These are phyloP conservation scores for Pectinophora gossypiella DNA, from an alignment of 1,140 invertebrate genomes.

Conservation along the genomic window DNA sequence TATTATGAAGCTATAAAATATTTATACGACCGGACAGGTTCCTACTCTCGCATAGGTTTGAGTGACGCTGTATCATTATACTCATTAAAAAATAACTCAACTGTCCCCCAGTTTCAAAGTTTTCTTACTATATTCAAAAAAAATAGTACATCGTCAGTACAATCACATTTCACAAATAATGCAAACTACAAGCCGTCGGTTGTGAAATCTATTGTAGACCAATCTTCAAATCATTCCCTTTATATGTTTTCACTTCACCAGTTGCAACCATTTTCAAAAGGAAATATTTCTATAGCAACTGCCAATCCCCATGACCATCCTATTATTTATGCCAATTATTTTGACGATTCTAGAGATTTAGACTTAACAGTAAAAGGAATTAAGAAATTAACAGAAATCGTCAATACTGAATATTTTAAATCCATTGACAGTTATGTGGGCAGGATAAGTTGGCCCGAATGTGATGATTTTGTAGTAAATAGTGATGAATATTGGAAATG, in stretches of 20 bases:
- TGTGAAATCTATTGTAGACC: conserved; percentile 44
- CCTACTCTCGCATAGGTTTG: conserved; percentile 29
- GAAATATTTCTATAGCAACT: conserved; percentile 59
- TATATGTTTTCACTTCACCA: conserved; percentile 57
- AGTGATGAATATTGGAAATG: conserved; percentile 81
- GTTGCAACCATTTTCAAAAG: conserved; percentile 72
- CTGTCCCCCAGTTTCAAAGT: conserved; percentile 51
- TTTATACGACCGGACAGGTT: conserved; percentile 41
- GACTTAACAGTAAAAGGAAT: conserved; percentile 77
- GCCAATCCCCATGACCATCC: conserved; percentile 77
- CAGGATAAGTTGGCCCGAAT: conserved; percentile 60
- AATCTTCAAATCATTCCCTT: conserved; percentile 49
- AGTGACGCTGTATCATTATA: conserved; percentile 44
- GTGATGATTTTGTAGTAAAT: conserved; percentile 54
- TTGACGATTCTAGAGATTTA: conserved; percentile 83
- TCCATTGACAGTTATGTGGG: conserved; percentile 55
- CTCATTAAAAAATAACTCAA: conserved; percentile 22
- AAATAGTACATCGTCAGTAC: conserved; percentile 23
- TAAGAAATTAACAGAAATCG: conserved; percentile 47
- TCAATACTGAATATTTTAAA: conserved; percentile 60
- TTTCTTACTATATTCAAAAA: conserved; percentile 29
- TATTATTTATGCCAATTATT: conserved; percentile 87
- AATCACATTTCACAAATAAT: conserved; percentile 8
- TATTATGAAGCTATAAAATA: conserved; percentile 40
- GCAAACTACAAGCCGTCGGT: conserved; percentile 45